Conservation (phyloP, 2,888 invertebrate species). For the Erebia aethiops region DNA sequence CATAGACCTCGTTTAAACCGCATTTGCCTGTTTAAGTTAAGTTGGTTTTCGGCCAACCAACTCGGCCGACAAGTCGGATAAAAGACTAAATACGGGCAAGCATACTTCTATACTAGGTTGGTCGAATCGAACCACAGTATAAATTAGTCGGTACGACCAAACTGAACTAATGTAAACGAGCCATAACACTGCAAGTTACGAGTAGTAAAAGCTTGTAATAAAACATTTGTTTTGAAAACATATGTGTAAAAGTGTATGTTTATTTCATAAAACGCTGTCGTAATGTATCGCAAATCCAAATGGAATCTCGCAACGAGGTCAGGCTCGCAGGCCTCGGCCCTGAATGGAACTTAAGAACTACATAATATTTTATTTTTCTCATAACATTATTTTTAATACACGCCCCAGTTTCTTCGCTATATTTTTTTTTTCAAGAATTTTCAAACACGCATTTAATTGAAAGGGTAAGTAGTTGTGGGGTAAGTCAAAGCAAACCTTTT, state of each 20-base stretch:
- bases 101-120: too few relatives aligned
- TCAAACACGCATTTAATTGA: constrained; percentile 8
- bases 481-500: neutral
- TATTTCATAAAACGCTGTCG: constrained; percentile 8
- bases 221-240: neutral
- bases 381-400: constrained; percentile 14
- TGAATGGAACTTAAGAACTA: constrained; percentile 18
- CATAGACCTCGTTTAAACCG: too few relatives aligned
- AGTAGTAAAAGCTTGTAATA: too few relatives aligned
- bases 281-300: constrained; percentile 15
- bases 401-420: constrained; percentile 5
- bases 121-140: too few relatives aligned
- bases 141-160: too few relatives aligned
- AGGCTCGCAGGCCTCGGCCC: neutral
- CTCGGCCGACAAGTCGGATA: too few relatives aligned
- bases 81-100: too few relatives aligned
- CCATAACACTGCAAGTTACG: too few relatives aligned
- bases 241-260: neutral
- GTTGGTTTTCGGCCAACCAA: too few relatives aligned
- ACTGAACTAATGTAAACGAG: too few relatives aligned
- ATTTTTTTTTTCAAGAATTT: neutral
- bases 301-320: constrained; percentile 24
- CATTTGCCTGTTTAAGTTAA: too few relatives aligned
- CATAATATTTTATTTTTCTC: constrained; percentile 15
- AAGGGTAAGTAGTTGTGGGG: neutral